Percentiles rank a stretch among this genome's conserved stretches.
Conservation (phyloP, 2,113 vertebrate genomes). For the Anarrhichthys ocellatus region DNA sequence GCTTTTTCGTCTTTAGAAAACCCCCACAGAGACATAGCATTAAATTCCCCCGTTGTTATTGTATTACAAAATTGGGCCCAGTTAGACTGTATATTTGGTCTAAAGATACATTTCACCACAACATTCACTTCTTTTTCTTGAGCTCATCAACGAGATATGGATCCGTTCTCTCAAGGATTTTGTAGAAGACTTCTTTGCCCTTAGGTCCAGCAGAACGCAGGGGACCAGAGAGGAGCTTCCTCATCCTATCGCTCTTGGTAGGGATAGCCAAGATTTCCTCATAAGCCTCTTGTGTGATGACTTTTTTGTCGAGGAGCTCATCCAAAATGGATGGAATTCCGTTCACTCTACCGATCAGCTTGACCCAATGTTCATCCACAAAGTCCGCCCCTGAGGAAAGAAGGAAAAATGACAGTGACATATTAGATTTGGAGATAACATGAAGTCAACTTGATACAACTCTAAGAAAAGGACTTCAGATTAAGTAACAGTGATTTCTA, state of each 20-base stretch:
- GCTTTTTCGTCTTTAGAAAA: not conserved
- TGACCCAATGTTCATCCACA: conserved; percentile 14
- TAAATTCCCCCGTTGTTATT: not conserved
- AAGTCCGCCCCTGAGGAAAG: conserved; percentile 46
- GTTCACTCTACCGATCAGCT: conserved; percentile 46
- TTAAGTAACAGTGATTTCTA: not conserved
- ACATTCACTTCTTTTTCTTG: not conserved
- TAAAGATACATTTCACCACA: not conserved
- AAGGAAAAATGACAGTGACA: not conserved
- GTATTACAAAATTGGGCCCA: not conserved
- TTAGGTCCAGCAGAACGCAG: rapidly evolving
- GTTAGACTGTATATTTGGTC: not conserved
- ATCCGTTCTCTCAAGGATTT: conserved; percentile 2
- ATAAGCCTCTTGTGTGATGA: conserved; percentile 22
- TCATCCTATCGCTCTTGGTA: not conserved
- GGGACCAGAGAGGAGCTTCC: not conserved
- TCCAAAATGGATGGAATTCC: conserved; percentile 58
- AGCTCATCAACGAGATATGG: conserved; percentile 33
- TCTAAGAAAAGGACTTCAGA: not conserved
- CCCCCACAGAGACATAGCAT: not conserved
- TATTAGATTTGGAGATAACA: not conserved
- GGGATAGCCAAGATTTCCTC: rapidly evolving
- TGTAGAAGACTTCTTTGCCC: conserved; percentile 33
- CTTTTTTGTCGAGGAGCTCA: not conserved
- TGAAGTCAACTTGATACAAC: not conserved